Percentiles rank a stretch among this genome's conserved stretches.
These are phyloP conservation scores for Hypolimnas misippus DNA, from an alignment of 2,888 invertebrate genomes.

Conservation along the genomic window DNA sequence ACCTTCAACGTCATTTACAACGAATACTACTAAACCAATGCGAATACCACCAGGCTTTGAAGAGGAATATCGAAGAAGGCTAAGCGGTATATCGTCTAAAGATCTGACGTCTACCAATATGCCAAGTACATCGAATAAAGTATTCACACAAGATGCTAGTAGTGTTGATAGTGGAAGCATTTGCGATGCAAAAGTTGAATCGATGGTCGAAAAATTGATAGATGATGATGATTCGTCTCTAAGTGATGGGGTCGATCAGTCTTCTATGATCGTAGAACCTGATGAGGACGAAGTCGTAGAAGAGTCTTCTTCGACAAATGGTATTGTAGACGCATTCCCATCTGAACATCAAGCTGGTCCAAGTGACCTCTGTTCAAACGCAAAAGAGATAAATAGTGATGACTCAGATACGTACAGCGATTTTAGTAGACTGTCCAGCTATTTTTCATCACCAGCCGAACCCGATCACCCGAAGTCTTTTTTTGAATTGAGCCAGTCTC, in stretches of 20 bases:
- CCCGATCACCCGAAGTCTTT: conserved; percentile 74
- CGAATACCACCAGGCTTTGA: conserved; percentile 73
- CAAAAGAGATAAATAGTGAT: conserved; percentile 43
- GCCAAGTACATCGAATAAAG: conserved; percentile 39
- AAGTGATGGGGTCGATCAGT: conserved; percentile 34
- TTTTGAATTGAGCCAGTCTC: conserved; percentile 79
- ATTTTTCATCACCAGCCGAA: conserved; percentile 66
- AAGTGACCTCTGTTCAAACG: conserved; percentile 58
- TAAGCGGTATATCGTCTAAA: conserved; percentile 45
- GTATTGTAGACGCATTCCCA: too few species aligned
- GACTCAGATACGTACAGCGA: conserved; percentile 44
- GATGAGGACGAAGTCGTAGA: conserved; percentile 5
- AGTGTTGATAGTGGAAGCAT: conserved; percentile 17
- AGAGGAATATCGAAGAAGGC: conserved; percentile 58
- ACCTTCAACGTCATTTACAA: conserved; percentile 37
- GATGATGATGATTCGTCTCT: conserved; percentile 25
- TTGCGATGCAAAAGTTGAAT: conserved; percentile 30
- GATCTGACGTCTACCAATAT: conserved; percentile 36
- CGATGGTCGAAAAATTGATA: conserved; percentile 29
- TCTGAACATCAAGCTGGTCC: too few species aligned
- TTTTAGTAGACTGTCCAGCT: conserved; percentile 72
- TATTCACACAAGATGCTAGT: background rate
- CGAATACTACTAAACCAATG: conserved; percentile 44
- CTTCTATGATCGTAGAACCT: conserved; percentile 28
- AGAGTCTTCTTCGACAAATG: too few species aligned